Base-by-base conservation (phyloP, 92 coral and sea anemone genomes). In the Parazoanthus atlanticus region DNA sequence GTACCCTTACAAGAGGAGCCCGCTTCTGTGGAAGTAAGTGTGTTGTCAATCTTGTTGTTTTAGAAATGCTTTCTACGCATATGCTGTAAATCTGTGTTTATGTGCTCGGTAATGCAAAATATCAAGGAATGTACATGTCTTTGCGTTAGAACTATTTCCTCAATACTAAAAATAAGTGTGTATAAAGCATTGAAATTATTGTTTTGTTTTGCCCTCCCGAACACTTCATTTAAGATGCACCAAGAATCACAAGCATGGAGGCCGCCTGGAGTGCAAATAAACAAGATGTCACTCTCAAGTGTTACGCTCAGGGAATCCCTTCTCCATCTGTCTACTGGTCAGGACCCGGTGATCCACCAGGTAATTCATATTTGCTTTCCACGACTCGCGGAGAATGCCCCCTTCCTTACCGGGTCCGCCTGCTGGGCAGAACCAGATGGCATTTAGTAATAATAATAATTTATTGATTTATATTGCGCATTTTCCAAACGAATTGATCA, bases 11-110 rank as follows among this genome's bases (percentile, higher is more conserved):
- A 19, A 77, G 28, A 61, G 95, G 95, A 28, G 86, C 95, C 16
- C 72, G 74, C 23, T 88, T 87, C 30, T 93, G 95, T 79, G 91
- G 91, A 90, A 88, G 95, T 93, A 85, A 46, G 94, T 34, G 5
- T 7, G 26, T 5, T 66, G 13, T 66, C 12, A n/a, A 1, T 34
- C 17, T n/a, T 3, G 29, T 29, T 19, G 12, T 30, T 78, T 13
- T 2, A 26, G 21, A 52, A 52, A 16, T 13, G 5, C 58, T 15
- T 28, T 82, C 29, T 54, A 21, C 3, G 5, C 76, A 82, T 32
- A 3, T 31, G 23, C 52, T 23, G 40, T 49, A 65, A 15, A 65
- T 47, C 64, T 84, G 15, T 15, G 34, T 56, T 61, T 61, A 28
- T 61, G 73, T 58, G 41, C n/a, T 1, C 46, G 32, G 38, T 66